These are phyloP conservation scores for Deroplatys truncata DNA, from an alignment of 2,888 invertebrate genomes.

Conservation along the genomic window DNA sequence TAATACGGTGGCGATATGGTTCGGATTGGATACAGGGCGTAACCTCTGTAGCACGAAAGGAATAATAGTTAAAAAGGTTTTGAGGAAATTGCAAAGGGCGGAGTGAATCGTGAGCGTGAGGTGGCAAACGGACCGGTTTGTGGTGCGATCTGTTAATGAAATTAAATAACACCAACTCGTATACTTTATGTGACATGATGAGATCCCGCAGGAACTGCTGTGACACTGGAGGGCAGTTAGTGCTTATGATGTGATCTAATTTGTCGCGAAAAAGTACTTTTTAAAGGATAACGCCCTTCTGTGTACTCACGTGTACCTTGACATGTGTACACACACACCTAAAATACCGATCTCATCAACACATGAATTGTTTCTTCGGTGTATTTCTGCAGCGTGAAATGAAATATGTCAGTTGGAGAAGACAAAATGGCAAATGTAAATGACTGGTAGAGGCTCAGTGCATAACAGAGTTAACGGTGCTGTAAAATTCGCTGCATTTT, in stretches of 20 bases:
- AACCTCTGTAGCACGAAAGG: background rate
- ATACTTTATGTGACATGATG: background rate
- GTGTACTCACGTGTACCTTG: background rate
- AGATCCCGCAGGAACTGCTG: background rate
- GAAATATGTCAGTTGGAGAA: background rate
- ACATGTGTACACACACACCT: background rate
- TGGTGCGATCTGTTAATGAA: background rate
- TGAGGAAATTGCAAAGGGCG: background rate
- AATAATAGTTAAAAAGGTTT: background rate
- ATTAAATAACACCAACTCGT: background rate
- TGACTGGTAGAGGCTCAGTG: too few relatives aligned
- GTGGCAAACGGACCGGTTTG: background rate
- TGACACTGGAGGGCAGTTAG: background rate
- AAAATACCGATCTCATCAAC: background rate
- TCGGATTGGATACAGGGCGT: background rate
- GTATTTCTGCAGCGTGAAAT: background rate
- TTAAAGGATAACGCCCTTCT: background rate
- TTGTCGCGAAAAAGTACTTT: background rate
- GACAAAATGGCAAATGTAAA: too few relatives aligned
- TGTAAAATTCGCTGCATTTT: too few relatives aligned
- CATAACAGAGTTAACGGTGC: too few relatives aligned
- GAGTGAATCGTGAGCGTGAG: background rate
- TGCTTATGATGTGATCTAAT: background rate
- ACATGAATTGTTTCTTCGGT: background rate
- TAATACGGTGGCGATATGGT: background rate